A percentile compares a stretch with the other conserved stretches of the same genome.
These are phyloP conservation scores for Gerosis bhagava DNA, from an alignment of 2,888 invertebrate species.

Conservation along the genomic window DNA sequence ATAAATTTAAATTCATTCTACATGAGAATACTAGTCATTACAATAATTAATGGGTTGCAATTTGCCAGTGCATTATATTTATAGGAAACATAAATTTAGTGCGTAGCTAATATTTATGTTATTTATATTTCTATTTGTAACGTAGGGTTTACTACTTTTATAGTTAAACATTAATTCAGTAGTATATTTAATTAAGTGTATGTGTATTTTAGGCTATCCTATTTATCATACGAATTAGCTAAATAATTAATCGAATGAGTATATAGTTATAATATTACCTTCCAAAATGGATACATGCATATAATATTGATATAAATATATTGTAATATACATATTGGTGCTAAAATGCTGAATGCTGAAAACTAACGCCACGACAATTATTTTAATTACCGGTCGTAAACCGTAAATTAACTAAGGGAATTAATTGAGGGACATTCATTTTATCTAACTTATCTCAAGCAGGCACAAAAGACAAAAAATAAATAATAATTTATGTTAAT, in stretches of 20 bases:
- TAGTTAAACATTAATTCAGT: conserved; percentile 32
- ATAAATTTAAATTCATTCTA: conserved; percentile 18
- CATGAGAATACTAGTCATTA: conserved; percentile 15
- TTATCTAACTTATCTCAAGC: conserved; percentile 51
- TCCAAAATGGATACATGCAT: conserved; percentile 38
- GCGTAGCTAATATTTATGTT: conserved; percentile 48
- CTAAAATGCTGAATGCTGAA: conserved; percentile 21
- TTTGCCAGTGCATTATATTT: conserved; percentile 34
- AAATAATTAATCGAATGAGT: conserved; percentile 36
- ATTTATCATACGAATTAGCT: conserved; percentile 39
- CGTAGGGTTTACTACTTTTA: conserved; percentile 38
- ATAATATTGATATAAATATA: conserved; percentile 28
- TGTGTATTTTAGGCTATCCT: conserved; percentile 42
- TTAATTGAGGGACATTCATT: conserved; percentile 5
- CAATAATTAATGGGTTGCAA: conserved; percentile 12
- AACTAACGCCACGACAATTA: conserved; percentile 9
- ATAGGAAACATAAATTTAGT: conserved; percentile 34
- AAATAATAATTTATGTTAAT: conserved; percentile 47
- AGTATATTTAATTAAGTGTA: conserved; percentile 31
- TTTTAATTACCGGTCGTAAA: conserved; percentile 13
- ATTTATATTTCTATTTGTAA: conserved; percentile 64
- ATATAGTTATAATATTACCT: conserved; percentile 33
- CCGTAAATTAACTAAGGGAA: conserved; percentile 9
- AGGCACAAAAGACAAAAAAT: conserved; percentile 59
- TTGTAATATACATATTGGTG: conserved; percentile 8